Conservation (phyloP, 2,888 invertebrate genomes). For the Idaea dimidiata region DNA sequence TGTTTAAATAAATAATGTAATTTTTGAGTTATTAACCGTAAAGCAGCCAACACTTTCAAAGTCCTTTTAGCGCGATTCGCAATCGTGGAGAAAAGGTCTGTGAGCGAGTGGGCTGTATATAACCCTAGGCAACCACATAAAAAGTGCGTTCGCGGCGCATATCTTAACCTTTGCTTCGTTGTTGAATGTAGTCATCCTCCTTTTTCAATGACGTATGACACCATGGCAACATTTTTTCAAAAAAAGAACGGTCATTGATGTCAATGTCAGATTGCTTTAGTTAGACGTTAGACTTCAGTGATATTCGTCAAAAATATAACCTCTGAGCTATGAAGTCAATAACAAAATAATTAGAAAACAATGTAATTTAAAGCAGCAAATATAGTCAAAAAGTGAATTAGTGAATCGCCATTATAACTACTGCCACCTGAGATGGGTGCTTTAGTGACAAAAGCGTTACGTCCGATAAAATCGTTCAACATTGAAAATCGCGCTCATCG, state of each 20-base stretch:
- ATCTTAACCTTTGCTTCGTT: background rate
- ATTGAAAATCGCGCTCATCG: conserved; percentile 88
- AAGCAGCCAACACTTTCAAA: too few relatives aligned
- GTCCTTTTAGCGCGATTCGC: too few relatives aligned
- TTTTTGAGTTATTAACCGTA: too few relatives aligned
- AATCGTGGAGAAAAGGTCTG: too few relatives aligned
- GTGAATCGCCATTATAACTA: conserved; percentile 35
- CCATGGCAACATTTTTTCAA: conserved; percentile 30
- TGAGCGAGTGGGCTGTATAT: too few relatives aligned
- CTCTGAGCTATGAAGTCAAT: conserved; percentile 31
- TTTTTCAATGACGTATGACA: background rate
- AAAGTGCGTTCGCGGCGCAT: background rate
- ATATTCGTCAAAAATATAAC: conserved; percentile 37
- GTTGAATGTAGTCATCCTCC: conserved; percentile 7
- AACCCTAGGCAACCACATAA: too few relatives aligned
- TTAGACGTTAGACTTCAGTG: too few relatives aligned
- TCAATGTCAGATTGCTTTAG: conserved; percentile 13
- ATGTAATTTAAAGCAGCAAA: conserved; percentile 29
- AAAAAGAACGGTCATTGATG: conserved; percentile 20
- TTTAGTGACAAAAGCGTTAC: conserved; percentile 79
- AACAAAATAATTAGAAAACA: conserved; percentile 22
- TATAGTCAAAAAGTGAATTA: conserved; percentile 22
- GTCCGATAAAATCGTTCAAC: conserved; percentile 85
- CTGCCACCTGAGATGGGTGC: conserved; percentile 83
- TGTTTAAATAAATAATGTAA: too few relatives aligned